These are phyloP conservation scores for Halictus quadricinctus DNA, from an alignment of 2,888 invertebrate species.

Conservation along the genomic window DNA sequence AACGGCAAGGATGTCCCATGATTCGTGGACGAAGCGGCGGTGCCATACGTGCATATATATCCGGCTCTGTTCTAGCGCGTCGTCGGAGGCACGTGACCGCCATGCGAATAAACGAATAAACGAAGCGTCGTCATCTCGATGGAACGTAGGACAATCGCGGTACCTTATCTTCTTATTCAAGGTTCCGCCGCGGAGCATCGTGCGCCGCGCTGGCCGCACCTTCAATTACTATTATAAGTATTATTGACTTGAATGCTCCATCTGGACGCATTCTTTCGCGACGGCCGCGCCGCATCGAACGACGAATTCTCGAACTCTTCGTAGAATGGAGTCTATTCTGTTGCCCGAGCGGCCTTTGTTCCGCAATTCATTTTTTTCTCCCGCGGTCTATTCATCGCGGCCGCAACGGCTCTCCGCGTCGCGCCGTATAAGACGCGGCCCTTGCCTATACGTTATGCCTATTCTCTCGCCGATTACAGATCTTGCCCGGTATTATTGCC, in stretches of 20 bases:
- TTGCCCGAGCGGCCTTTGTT: slow-evolving; percentile 17
- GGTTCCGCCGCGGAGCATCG: slow-evolving; percentile 18
- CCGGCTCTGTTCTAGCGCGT: background rate
- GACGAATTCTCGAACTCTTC: slow-evolving; percentile 27
- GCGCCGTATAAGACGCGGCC: background rate
- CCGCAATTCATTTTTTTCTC: slow-evolving; percentile 25
- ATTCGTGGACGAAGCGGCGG: background rate
- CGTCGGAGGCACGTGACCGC: slow-evolving; percentile 4
- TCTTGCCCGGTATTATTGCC: slow-evolving; percentile 8
- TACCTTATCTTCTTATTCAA: slow-evolving; percentile 38
- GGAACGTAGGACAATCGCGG: slow-evolving; percentile 37
- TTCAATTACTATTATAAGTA: slow-evolving; percentile 34
- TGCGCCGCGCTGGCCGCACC: slow-evolving; percentile 25
- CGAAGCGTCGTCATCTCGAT: slow-evolving; percentile 36
- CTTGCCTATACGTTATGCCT: slow-evolving; percentile 13
- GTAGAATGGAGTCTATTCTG: slow-evolving; percentile 26
- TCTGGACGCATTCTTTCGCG: slow-evolving; percentile 32
- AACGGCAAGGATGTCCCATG: background rate
- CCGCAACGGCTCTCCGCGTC: background rate
- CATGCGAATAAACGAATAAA: slow-evolving; percentile 33
- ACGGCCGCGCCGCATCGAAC: background rate
- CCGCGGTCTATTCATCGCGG: slow-evolving; percentile 7
- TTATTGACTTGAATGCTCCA: slow-evolving; percentile 22
- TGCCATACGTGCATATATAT: too few relatives aligned
- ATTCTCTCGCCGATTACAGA: slow-evolving; percentile 15